A percentile compares a stretch with the other conserved stretches of the same genome.
Evolutionary conservation across 2,797 vertebrate species (phyloP).

Genomic region (Rhadinocentrus ornatus): DNA sequence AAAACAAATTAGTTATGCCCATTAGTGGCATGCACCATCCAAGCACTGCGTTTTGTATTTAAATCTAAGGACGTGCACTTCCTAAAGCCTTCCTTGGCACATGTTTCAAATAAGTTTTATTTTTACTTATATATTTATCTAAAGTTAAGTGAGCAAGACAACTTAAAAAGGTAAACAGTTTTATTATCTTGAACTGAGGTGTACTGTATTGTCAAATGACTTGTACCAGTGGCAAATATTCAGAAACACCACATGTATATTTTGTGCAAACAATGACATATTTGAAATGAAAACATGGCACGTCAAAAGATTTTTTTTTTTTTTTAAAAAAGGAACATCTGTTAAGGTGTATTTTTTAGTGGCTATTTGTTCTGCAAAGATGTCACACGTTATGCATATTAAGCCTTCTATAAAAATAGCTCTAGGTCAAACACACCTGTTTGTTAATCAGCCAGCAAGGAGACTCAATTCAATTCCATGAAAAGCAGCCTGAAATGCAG

Average conservation of each 20-base stretch:
- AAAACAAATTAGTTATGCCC: too few species aligned
- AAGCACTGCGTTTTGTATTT: background rate
- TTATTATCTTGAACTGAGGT: slow-evolving; percentile 62
- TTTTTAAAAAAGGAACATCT: too few species aligned
- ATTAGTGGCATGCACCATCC: background rate
- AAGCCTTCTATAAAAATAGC: slow-evolving; percentile 8
- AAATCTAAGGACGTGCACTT: background rate
- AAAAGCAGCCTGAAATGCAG: slow-evolving; percentile 19
- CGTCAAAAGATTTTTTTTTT: too few species aligned
- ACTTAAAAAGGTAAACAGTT: slow-evolving; percentile 38
- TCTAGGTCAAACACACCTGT: slow-evolving; percentile 10
- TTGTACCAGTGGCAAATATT: slow-evolving; percentile 54
- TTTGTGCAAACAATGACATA: slow-evolving; percentile 56
- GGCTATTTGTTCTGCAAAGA: slow-evolving; percentile 9
- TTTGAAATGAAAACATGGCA: slow-evolving; percentile 35
- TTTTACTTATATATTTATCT: background rate
- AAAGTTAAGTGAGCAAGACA: background rate
- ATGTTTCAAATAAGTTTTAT: background rate
- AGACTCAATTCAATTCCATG: slow-evolving; percentile 13
- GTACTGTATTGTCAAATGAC: slow-evolving; percentile 40
- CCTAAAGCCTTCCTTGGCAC: too few species aligned
- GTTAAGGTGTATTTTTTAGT: too few species aligned
- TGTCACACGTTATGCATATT: background rate
- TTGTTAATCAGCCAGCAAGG: background rate
- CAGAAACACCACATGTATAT: slow-evolving; percentile 34